These are phyloP conservation scores for Sigmodon hispidus DNA, from an alignment of 2,113 vertebrate species.

Conservation along the genomic window DNA sequence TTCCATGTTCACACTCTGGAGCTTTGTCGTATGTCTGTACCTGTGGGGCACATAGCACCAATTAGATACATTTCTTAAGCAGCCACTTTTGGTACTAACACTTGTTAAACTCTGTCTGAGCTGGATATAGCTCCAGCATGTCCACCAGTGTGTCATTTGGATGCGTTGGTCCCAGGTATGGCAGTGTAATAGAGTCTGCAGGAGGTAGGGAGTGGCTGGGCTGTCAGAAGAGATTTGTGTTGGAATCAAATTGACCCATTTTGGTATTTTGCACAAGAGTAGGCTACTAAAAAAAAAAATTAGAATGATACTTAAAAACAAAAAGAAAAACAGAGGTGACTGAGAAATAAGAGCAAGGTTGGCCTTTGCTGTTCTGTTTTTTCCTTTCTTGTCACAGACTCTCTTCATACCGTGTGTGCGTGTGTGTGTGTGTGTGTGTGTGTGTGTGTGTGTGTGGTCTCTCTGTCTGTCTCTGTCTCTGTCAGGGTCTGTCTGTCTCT, in stretches of 20 bases:
- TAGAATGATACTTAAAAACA: neutral
- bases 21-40: neutral
- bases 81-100: neutral
- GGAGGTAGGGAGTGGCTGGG: neutral
- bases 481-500: neutral
- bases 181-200: neutral
- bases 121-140: neutral
- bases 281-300: no score
- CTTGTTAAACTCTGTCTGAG: neutral
- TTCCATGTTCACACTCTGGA: neutral
- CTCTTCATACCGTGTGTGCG: neutral
- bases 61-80: neutral
- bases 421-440: no score
- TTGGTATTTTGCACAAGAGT: neutral
- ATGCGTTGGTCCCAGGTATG: neutral
- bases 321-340: neutral
- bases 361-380: neutral
- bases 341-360: neutral
- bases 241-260: neutral
- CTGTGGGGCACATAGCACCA: neutral
- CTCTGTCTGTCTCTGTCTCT: neutral
- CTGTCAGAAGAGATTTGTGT: neutral
- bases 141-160: neutral
- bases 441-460: neutral
- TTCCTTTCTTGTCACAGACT: neutral